Evolutionary conservation across 2,113 vertebrate species (phyloP).

Genomic region (Pollachius pollachius): DNA sequence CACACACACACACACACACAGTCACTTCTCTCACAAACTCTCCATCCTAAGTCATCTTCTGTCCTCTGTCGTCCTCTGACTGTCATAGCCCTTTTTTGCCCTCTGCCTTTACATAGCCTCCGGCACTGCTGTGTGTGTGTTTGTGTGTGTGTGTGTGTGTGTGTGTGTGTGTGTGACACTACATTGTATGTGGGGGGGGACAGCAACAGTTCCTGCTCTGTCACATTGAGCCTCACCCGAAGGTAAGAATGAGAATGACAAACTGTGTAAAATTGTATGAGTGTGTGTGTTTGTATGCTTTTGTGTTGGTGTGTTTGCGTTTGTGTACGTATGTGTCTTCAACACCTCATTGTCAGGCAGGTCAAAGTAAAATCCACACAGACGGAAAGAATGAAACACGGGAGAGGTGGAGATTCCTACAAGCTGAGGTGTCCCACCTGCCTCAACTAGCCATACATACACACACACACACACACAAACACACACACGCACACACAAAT

Average conservation of each 20-base stretch:
- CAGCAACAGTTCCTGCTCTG: conserved; percentile 38
- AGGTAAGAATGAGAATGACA: conserved; percentile 37
- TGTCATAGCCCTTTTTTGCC: conserved; percentile 31
- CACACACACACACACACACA: neutral
- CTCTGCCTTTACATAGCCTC: conserved; percentile 41
- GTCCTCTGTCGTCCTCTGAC: conserved; percentile 38
- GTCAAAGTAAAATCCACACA: too few species aligned
- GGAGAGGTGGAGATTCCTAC: too few species aligned
- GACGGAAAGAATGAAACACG: too few species aligned
- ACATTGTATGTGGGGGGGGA: neutral
- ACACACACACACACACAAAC: neutral
- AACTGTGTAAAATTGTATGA: conserved; percentile 23
- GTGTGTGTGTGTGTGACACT: conserved; percentile 22
- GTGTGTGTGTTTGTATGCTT: conserved; percentile 4
- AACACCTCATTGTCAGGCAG: too few species aligned
- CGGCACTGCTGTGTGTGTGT: conserved; percentile 20
- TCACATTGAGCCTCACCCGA: conserved; percentile 37
- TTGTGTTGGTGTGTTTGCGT: conserved; percentile 24
- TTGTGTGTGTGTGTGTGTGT: conserved; percentile 23
- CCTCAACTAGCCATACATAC: neutral
- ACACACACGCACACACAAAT: neutral
- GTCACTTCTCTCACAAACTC: conserved; percentile 9
- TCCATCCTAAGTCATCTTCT: conserved; percentile 40
- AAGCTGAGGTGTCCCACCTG: too few species aligned
- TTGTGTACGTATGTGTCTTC: neutral